Conservation (phyloP, 2,797 vertebrate species). For the Propithecus deckenii region DNA sequence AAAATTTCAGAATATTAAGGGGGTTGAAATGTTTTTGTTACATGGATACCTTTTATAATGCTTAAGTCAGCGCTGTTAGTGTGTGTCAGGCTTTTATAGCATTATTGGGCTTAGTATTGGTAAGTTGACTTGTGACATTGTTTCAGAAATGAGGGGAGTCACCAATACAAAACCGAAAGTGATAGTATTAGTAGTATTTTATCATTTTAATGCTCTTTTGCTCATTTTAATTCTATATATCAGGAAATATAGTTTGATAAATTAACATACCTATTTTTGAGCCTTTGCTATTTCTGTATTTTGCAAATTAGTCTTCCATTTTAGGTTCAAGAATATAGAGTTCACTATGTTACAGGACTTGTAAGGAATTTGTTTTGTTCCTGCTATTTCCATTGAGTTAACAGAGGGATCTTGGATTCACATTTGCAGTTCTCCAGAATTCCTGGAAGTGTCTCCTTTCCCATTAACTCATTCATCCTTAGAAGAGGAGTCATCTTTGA, state of each 20-base stretch:
- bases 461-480: not conserved
- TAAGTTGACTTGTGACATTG: not conserved
- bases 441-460: not conserved
- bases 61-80: not conserved
- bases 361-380: not conserved
- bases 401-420: not conserved
- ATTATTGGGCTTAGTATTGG: not conserved
- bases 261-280: not conserved
- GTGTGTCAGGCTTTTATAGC: not conserved
- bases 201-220: not conserved
- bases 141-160: not conserved
- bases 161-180: not conserved
- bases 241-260: not conserved
- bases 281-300: slow-evolving; percentile 34
- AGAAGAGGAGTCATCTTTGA: not conserved
- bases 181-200: not conserved
- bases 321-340: slow-evolving; percentile 10
- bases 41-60: not conserved
- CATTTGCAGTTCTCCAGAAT: not conserved
- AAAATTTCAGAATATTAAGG: not conserved
- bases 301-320: slow-evolving; percentile 23
- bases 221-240: not conserved
- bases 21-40: not conserved
- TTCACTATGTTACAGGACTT: not conserved
- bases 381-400: not conserved